Percentiles rank a stretch among this genome's conserved stretches.
These are phyloP conservation scores for Mohoua ochrocephala DNA, from an alignment of 2,113 vertebrate genomes.

Conservation along the genomic window DNA sequence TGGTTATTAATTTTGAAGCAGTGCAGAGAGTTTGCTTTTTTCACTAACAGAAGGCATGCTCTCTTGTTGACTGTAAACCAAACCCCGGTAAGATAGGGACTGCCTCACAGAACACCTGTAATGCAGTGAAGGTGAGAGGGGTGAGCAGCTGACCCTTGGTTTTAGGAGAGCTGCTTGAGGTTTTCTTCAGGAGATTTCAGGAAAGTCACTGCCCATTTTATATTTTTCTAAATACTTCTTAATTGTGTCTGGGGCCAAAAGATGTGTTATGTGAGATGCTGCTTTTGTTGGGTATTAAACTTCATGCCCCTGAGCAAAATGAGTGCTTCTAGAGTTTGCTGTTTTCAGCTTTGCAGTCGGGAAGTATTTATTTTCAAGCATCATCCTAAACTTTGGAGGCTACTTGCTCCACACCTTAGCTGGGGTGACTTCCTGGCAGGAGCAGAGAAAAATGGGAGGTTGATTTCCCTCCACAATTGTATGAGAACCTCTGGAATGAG, in stretches of 20 bases:
- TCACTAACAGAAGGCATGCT: neutral
- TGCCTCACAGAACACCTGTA: neutral
- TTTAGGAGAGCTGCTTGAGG: neutral
- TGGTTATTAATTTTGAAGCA: neutral
- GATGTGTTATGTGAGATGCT: neutral
- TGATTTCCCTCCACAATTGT: neutral
- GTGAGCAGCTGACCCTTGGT: neutral
- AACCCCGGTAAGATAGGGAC: neutral
- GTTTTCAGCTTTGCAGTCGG: neutral
- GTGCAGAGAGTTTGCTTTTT: neutral
- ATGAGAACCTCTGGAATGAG: neutral
- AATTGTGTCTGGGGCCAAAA: neutral
- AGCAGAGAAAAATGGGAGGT: neutral
- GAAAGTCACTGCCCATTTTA: neutral
- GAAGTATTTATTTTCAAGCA: neutral
- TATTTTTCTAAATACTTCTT: neutral
- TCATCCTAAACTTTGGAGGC: neutral
- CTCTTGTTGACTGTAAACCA: neutral
- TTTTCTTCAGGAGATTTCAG: neutral
- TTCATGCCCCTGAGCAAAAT: neutral
- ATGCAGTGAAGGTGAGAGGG: neutral
- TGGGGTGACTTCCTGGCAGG: neutral
- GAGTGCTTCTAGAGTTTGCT: neutral
- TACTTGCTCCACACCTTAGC: neutral
- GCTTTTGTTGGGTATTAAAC: neutral